These are phyloP conservation scores for Oxycera nigricornis DNA, from an alignment of 2,888 invertebrate genomes.

Conservation along the genomic window DNA sequence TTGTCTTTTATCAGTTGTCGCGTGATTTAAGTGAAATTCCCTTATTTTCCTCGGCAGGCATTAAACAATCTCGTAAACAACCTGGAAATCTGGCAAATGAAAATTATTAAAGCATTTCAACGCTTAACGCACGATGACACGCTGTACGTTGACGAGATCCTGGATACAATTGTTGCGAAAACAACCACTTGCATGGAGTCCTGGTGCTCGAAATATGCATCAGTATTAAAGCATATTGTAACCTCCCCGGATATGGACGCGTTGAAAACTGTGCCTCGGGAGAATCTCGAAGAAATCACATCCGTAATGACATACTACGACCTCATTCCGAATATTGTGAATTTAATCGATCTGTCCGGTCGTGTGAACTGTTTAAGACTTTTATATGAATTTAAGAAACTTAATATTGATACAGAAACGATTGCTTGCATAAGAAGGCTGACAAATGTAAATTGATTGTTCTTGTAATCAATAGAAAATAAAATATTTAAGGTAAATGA, in stretches of 20 bases:
- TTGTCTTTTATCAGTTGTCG: too few species aligned
- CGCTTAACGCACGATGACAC: conserved; percentile 51
- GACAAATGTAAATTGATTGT: conserved; percentile 45
- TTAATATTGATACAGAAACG: conserved; percentile 54
- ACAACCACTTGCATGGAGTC: conserved; percentile 54
- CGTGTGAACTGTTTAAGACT: conserved; percentile 56
- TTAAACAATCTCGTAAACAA: conserved; percentile 66
- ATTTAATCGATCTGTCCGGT: conserved; percentile 52
- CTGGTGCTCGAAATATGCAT: conserved; percentile 50
- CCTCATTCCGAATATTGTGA: conserved; percentile 57
- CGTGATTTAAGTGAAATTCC: too few species aligned
- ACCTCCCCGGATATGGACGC: conserved; percentile 42
- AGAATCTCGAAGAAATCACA: conserved; percentile 49
- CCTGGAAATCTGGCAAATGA: conserved; percentile 78
- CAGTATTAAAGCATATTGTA: conserved; percentile 55
- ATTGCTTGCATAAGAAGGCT: conserved; percentile 56
- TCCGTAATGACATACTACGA: conserved; percentile 57
- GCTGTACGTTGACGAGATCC: conserved; percentile 57
- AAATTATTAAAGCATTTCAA: conserved; percentile 68
- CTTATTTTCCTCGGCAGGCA: conserved; percentile 62
- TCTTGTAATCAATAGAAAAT: neutral
- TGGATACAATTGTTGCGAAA: conserved; percentile 56
- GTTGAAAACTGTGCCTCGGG: conserved; percentile 45
- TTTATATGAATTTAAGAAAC: conserved; percentile 56
- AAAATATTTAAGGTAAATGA: too few species aligned